Evolutionary conservation across 2,113 vertebrate species (phyloP), one percentile per base, ranked within the genome.

Genomic region (Catagonus wagneri): DNA sequence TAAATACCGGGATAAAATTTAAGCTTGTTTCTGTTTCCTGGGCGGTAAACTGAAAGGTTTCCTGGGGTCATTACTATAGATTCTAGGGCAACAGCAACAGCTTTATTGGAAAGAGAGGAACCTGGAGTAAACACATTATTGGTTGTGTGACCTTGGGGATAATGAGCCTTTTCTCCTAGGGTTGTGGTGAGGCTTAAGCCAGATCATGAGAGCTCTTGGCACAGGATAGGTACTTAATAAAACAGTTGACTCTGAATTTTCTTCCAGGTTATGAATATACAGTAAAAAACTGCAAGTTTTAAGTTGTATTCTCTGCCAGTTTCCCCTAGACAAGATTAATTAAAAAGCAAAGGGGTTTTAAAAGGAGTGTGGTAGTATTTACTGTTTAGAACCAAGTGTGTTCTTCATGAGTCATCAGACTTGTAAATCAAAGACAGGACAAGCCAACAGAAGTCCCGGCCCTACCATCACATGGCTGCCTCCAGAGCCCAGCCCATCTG

Each of bases 211-310:
- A 84, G 17, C n/a, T 61, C 81, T 61, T 87, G 65, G 71, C 76
- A 81, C 5, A 84, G 81, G 44, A 20, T 1, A 39, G 23, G 16
- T 4, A 68, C 81, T 89, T 91, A 84, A 83, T 90, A 83, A 94
- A 96, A 94, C 71, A n/a, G 27, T 20, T 68, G 78, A 86, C 68
- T 97, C n/a, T 85, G 74, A 78, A 17, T 80, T 79, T 92, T 96
- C 76, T 84, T 90, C 71, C 85, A 93, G 88, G 54, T 79, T 75
- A 83, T 61, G 22, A 94, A 89, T n/a, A 60, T 39, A 65, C 1
- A 60, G 3, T 74, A 32, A 95, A 63, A 75, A 50, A 20, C 66
- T 32, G 10, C 19, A 93, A 66, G 7, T 68, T 65, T 90, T 87
- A 81, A 56, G 27, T 71, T 80, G 32, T 44, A 0, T 92, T 95